These are phyloP conservation scores for Pardalotus punctatus DNA, from an alignment of 2,113 vertebrate species.

Conservation along the genomic window DNA sequence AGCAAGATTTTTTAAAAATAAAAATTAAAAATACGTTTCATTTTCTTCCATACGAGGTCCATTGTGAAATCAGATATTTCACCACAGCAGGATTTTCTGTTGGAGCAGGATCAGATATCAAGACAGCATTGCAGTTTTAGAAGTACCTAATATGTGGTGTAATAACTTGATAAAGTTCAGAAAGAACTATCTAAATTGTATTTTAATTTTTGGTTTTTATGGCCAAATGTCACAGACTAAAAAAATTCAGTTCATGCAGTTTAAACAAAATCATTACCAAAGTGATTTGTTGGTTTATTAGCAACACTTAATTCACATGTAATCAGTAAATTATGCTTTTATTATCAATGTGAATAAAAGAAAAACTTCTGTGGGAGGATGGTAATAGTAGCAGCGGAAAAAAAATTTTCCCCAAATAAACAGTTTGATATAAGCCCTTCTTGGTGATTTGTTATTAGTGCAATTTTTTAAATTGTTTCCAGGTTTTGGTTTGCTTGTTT, in stretches of 20 bases:
- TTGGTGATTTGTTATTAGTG: not conserved
- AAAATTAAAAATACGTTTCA: not conserved
- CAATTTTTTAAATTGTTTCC: not conserved
- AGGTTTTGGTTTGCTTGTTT: not conserved
- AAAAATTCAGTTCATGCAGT: not conserved
- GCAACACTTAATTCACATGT: not conserved
- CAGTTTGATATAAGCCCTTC: not conserved
- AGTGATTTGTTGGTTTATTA: not conserved
- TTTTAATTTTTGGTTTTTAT: not conserved
- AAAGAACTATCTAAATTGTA: not conserved
- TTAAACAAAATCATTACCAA: not conserved
- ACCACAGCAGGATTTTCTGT: fast-evolving
- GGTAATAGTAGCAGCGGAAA: fast-evolving
- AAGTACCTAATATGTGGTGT: not conserved
- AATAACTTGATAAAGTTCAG: not conserved
- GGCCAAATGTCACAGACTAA: not conserved
- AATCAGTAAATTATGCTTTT: not conserved
- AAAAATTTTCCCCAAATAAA: not conserved
- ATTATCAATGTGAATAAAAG: not conserved
- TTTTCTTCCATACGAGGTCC: not conserved
- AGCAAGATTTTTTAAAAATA: not conserved
- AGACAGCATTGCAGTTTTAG: not conserved
- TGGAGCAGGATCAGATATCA: not conserved
- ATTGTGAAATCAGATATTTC: not conserved
- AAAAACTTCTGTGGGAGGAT: not conserved